phyloP scores from a whole-genome alignment of 2,797 vertebrate genomes.

The Eospalax fontanierii region DNA sequence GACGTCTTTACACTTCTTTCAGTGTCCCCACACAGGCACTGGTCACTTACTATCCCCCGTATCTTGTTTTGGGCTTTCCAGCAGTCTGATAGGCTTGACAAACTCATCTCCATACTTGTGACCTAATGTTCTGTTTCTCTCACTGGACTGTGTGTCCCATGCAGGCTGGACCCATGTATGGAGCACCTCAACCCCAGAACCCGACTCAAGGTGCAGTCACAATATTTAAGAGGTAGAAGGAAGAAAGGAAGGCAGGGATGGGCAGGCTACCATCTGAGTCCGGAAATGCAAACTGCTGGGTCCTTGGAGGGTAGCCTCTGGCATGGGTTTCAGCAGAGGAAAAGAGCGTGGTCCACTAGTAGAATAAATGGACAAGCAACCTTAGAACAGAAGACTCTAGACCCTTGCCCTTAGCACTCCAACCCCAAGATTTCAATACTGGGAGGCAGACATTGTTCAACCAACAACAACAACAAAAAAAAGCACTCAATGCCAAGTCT shows the following conservation, averaged over 20 bases:
- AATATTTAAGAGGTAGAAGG: not conserved
- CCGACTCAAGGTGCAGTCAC: not conserved
- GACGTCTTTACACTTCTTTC: not conserved
- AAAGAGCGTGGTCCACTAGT: not conserved
- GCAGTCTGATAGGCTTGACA: not conserved
- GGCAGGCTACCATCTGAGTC: not conserved
- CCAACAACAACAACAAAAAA: too few relatives aligned
- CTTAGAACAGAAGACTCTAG: not conserved
- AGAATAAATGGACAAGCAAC: not conserved
- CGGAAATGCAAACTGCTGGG: not conserved
- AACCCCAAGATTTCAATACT: not conserved
- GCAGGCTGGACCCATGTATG: not conserved
- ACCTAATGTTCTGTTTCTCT: not conserved
- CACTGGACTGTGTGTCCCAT: not conserved
- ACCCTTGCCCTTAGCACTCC: not conserved
- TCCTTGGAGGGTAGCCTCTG: not conserved
- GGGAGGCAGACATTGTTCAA: not conserved
- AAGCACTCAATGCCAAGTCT: not conserved
- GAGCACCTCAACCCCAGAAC: not conserved
- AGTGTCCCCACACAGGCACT: not conserved
- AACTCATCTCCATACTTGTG: not conserved
- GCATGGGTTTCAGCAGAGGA: not conserved
- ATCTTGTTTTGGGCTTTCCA: conserved; percentile 9
- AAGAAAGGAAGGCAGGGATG: not conserved
- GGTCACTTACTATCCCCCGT: not conserved